Evolutionary conservation across 1,140 invertebrate species (phyloP).

Genomic region (Monochamus saltuarius): DNA sequence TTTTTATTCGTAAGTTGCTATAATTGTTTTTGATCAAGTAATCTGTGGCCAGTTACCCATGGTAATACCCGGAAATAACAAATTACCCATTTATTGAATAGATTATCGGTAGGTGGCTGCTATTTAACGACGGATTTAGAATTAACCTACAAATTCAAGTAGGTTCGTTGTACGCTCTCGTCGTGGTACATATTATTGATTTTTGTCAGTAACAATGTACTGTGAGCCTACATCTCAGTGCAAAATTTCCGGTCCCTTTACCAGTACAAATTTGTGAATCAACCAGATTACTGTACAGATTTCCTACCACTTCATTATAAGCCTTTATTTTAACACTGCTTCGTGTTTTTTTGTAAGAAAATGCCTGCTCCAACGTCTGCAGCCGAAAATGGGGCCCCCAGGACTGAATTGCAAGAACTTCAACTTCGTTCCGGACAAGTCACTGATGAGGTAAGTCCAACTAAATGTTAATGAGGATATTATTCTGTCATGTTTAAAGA

Average conservation of each 20-base stretch:
- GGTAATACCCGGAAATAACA: slow-evolving; percentile 2
- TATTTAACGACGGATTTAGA: background rate
- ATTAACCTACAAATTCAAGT: background rate
- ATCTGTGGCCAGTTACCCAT: background rate
- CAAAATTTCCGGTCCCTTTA: slow-evolving; percentile 21
- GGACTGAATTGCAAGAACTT: slow-evolving; percentile 86
- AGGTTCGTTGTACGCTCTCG: slow-evolving; percentile 22
- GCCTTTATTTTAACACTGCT: slow-evolving; percentile 3
- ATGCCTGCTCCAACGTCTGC: slow-evolving; percentile 64
- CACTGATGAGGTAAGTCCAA: slow-evolving; percentile 80
- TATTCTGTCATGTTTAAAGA: background rate
- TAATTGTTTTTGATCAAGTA: background rate
- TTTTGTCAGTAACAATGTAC: slow-evolving; percentile 28
- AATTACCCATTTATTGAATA: slow-evolving; percentile 2
- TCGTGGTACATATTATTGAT: slow-evolving; percentile 32
- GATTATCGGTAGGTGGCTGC: background rate
- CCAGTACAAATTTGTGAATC: slow-evolving; percentile 2
- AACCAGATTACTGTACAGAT: background rate
- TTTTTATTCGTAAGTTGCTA: slow-evolving; percentile 4
- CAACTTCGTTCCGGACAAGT: slow-evolving; percentile 82
- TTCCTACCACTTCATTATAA: slow-evolving; percentile 13
- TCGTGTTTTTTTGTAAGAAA: slow-evolving; percentile 32
- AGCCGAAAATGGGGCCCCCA: slow-evolving; percentile 69
- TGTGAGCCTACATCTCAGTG: slow-evolving; percentile 15
- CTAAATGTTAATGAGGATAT: background rate